Base-by-base conservation (phyloP, 2,888 invertebrate species). In the Drosophila vallismaia region DNA sequence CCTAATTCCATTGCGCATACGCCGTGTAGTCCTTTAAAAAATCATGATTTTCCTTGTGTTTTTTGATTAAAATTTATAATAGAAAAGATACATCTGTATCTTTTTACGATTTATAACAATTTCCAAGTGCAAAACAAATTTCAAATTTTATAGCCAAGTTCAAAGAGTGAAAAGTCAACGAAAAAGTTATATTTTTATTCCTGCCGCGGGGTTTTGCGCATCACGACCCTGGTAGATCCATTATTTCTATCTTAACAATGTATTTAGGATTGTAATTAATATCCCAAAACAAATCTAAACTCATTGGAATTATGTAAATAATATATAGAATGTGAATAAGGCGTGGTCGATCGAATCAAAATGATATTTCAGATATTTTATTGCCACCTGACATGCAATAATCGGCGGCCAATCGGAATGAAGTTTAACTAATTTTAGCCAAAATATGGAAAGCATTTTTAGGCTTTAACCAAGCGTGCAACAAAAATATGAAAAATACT, bases 361-460 rank as follows among this genome's bases (percentile, higher is more conserved):
- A 36, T 51, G 8, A 54, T 57, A 48, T 57, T 49, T 24, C 1
- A 26, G n/a, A 24, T 1, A 12, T 5, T 49, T 42, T 54, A 81
- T 76, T 58, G 19, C 14, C 14, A 5, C 19, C 2, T 9, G 40
- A 52, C 85, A 79, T 76, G 85, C 82, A 44, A 81, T 10, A 19
- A 8, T 12, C 53, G n/a, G 8, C 56, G 36, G 14, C 53, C 55
- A 49, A 58, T 49, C 31, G 40, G 54, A 49, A 33, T 12, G 1
- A 19, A 50, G 29, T 56, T 33, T 19, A 7, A 40, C 57, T 44
- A 24, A 9, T 24, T 24, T 19, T 24, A 9, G 4, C 10, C 8
- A 42, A 63, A 75, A 59, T 76, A 68, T 64, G 58, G 38, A 44
- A 49, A 45, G 66, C 66, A 68, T 56, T 64, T 26, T 9, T 45